Conservation (phyloP, 2,888 invertebrate genomes). For the Hyalella azteca region DNA sequence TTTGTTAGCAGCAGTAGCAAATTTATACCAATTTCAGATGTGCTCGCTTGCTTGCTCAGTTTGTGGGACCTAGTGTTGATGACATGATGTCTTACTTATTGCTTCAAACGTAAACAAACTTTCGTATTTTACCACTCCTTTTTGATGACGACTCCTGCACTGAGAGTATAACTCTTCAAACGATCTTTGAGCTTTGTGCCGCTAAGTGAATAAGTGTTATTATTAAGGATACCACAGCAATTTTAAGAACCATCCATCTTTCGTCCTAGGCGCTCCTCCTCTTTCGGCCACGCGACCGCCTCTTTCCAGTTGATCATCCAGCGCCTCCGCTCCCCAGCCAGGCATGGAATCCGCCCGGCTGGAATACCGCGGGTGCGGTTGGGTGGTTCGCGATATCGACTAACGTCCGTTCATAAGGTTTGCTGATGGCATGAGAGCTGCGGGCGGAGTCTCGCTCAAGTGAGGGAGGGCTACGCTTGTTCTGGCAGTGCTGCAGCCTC, state of each 20-base stretch:
- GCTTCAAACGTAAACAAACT: constrained; percentile 5
- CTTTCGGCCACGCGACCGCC: constrained; percentile 38
- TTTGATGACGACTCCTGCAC: constrained; percentile 3
- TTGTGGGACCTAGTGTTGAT: background rate
- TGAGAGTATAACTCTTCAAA: constrained; percentile 23
- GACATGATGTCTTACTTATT: background rate
- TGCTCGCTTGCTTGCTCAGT: background rate
- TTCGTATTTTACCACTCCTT: constrained; percentile 7
- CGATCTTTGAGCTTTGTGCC: constrained; percentile 53
- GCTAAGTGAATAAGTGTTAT: constrained; percentile 58
- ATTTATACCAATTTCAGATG: constrained; percentile 1
- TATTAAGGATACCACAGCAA: constrained; percentile 56
- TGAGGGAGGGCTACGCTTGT: background rate
- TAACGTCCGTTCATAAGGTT: constrained; percentile 35
- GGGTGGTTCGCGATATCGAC: constrained; percentile 40
- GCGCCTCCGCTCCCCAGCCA: constrained; percentile 32
- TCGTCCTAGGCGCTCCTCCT: constrained; percentile 41
- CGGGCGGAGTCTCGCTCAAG: background rate
- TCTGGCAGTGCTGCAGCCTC: background rate
- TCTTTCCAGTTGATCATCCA: constrained; percentile 41
- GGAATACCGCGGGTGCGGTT: constrained; percentile 24
- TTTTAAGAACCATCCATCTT: constrained; percentile 57
- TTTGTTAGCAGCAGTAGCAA: background rate
- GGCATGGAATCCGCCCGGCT: background rate
- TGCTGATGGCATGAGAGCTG: background rate